Percentiles rank a stretch among this genome's conserved stretches.
phyloP scores from a whole-genome alignment of 2,888 invertebrate genomes.

The Anorthoa munda region DNA sequence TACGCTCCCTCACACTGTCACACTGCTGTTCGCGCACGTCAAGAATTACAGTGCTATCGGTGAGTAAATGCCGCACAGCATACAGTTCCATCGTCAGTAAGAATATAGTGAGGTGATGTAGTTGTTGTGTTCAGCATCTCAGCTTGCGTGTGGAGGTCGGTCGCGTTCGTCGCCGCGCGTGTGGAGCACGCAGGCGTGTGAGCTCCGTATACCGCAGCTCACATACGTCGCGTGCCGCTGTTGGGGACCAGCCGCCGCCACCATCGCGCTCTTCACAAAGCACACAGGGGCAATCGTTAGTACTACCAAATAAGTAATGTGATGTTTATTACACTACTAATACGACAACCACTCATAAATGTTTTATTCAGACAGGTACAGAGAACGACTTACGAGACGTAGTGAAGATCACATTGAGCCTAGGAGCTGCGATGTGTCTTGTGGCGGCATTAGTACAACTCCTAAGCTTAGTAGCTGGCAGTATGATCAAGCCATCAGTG shows the following conservation, averaged over 20 bases:
- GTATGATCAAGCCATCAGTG: constrained; percentile 74
- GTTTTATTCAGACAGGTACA: constrained; percentile 79
- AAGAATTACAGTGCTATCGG: constrained; percentile 85
- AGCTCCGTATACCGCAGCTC: too few species aligned
- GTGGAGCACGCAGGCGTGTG: too few species aligned
- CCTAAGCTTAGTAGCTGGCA: constrained; percentile 77
- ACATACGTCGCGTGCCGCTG: too few species aligned
- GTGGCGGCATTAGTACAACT: constrained; percentile 83
- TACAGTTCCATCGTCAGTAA: not conserved
- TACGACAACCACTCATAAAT: not conserved
- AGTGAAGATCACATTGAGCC: constrained; percentile 83
- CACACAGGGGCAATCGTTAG: constrained; percentile 84
- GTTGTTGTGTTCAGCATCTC: constrained; percentile 74
- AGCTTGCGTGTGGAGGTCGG: constrained; percentile 85
- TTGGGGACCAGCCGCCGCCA: too few species aligned
- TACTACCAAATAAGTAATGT: not conserved
- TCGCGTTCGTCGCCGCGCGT: too few species aligned
- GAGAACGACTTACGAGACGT: constrained; percentile 84
- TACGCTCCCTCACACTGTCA: constrained; percentile 82
- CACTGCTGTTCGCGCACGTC: constrained; percentile 82
- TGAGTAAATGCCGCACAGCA: constrained; percentile 65
- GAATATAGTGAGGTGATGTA: constrained; percentile 6
- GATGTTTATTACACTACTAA: not conserved
- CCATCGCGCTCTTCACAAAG: constrained; percentile 84
- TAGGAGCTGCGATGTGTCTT: constrained; percentile 86